Evolutionary conservation across 2,113 vertebrate genomes (phyloP).

Genomic region (Empidonax alnorum): DNA sequence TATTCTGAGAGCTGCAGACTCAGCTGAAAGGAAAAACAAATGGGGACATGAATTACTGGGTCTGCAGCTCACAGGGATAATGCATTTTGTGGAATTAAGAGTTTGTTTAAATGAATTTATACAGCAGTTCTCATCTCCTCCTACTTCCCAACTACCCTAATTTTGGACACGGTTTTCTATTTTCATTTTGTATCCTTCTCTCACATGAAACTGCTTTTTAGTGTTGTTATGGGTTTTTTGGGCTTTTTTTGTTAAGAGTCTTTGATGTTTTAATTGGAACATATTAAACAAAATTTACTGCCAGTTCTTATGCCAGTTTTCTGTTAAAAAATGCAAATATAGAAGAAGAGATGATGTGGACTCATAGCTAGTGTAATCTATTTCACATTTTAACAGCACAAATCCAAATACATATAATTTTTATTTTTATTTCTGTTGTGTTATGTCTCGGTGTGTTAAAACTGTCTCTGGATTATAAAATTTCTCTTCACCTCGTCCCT

Average conservation of each 20-base stretch:
- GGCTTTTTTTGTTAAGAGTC: not conserved
- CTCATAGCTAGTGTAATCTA: not conserved
- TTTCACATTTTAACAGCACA: not conserved
- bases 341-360: not conserved
- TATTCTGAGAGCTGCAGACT: conserved; percentile 19
- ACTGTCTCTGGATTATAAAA: not conserved
- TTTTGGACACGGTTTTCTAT: not conserved
- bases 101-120: conserved; percentile 18
- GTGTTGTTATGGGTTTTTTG: not conserved
- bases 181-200: not conserved
- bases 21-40: conserved; percentile 22
- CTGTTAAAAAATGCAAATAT: not conserved
- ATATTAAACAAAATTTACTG: not conserved
- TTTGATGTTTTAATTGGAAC: not conserved
- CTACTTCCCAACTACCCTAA: not conserved
- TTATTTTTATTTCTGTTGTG: not conserved
- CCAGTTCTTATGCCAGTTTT: not conserved
- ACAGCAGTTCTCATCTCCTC: not conserved
- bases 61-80: not conserved
- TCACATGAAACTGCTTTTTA: not conserved
- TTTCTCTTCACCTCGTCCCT: not conserved
- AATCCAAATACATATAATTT: not conserved
- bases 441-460: not conserved
- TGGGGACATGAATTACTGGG: not conserved
- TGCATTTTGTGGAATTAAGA: not conserved